Evolutionary conservation across 2,888 invertebrate species (phyloP).

Genomic region (Gonocerus acuteangulatus): DNA sequence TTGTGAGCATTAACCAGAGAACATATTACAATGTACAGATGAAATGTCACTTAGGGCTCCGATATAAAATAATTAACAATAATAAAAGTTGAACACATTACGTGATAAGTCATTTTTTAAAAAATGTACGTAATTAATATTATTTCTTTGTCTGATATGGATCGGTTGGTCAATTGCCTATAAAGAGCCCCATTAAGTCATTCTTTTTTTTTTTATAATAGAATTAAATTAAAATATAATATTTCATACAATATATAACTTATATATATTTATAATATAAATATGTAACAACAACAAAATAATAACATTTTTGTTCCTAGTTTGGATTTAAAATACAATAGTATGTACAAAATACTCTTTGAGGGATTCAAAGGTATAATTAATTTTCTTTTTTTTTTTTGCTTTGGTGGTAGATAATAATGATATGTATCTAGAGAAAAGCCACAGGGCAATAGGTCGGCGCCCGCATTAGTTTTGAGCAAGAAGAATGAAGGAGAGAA

Average conservation of each 20-base stretch:
- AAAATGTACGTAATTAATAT: constrained; percentile 8
- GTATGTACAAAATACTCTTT: constrained; percentile 25
- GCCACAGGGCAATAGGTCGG: constrained; percentile 3
- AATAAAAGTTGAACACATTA: constrained; percentile 32
- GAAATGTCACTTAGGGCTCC: not conserved
- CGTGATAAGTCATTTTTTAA: constrained; percentile 27
- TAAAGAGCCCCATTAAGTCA: constrained; percentile 22
- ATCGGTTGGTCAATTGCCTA: constrained; percentile 30
- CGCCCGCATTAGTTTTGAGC: constrained; percentile 25
- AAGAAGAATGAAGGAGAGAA: constrained; percentile 23
- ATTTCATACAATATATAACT: constrained; percentile 31
- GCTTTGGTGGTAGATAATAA: constrained; percentile 20
- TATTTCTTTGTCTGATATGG: constrained; percentile 27
- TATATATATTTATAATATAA: constrained; percentile 25
- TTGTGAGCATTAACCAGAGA: constrained; percentile 16
- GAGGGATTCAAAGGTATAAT: constrained; percentile 22
- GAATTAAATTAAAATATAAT: constrained; percentile 33
- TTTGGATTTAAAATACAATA: constrained; percentile 26
- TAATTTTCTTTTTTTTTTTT: constrained; percentile 17
- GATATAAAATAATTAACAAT: not conserved
- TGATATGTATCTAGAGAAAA: constrained; percentile 27
- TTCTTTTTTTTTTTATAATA: constrained; percentile 27
- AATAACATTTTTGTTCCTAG: constrained; percentile 33
- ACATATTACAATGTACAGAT: not conserved
- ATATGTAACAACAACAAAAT: constrained; percentile 34